Conservation (phyloP, 1,140 invertebrate species). For the Rhysida immarginata region DNA sequence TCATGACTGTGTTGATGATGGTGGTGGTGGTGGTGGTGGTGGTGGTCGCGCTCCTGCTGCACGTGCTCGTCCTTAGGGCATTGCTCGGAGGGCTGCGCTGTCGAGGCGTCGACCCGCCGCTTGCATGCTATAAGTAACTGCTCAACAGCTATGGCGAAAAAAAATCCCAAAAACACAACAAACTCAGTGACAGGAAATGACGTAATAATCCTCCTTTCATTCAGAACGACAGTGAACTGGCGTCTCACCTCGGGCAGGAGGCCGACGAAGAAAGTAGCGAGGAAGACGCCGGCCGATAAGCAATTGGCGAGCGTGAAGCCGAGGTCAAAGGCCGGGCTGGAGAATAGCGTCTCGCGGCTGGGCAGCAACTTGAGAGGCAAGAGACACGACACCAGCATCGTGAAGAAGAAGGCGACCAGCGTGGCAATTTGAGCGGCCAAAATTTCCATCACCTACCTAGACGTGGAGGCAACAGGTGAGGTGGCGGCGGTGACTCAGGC, state of each 20-base stretch:
- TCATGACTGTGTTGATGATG: constrained; percentile 5
- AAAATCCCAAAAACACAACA: constrained; percentile 23
- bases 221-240: constrained; percentile 17
- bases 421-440: neutral
- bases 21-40: neutral
- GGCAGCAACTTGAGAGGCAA: neutral
- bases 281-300: constrained; percentile 28
- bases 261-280: constrained; percentile 29
- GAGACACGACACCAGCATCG: neutral
- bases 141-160: constrained; percentile 22
- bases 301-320: constrained; percentile 21
- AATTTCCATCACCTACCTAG: constrained; percentile 3
- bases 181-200: constrained; percentile 21
- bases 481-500: too few relatives aligned
- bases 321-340: neutral
- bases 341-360: neutral
- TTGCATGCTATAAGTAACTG: constrained; percentile 14
- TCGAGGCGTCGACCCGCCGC: neutral
- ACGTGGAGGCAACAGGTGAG: too few relatives aligned
- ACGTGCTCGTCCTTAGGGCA: neutral
- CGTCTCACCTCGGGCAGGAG: constrained; percentile 27
- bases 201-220: constrained; percentile 8
- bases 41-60: neutral
- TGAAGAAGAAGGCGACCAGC: neutral
- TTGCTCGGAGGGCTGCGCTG: neutral